A percentile compares a stretch with the other conserved stretches of the same genome.
phyloP scores from a whole-genome alignment of 1,140 invertebrate genomes.

The Trissolcus basalis region DNA sequence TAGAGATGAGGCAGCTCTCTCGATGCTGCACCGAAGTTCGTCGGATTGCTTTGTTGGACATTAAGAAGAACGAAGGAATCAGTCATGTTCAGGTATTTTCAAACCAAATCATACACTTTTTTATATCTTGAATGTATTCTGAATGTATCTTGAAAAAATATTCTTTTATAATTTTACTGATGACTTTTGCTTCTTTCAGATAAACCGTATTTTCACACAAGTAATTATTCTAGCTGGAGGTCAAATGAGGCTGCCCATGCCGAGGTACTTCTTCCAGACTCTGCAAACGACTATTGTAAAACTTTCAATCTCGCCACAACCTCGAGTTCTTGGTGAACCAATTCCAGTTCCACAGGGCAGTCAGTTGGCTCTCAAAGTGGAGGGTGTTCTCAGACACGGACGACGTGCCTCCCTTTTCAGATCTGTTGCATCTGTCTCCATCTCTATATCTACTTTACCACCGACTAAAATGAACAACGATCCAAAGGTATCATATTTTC shows the following conservation, averaged over 20 bases:
- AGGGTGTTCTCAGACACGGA: conserved; percentile 89
- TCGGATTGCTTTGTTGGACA: conserved; percentile 71
- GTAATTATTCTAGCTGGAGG: conserved; percentile 81
- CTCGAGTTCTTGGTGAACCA: conserved; percentile 84
- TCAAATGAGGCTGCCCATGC: conserved; percentile 81
- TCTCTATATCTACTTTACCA: conserved; percentile 82
- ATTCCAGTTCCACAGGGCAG: conserved; percentile 85
- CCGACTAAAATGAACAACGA: conserved; percentile 76
- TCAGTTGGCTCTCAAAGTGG: conserved; percentile 89
- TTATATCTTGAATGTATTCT: neutral
- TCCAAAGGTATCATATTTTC: conserved; percentile 68
- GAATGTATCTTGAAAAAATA: neutral
- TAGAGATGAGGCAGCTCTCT: conserved; percentile 77
- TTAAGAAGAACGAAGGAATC: conserved; percentile 68
- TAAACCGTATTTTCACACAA: conserved; percentile 56
- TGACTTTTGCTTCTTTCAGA: conserved; percentile 21
- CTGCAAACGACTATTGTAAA: conserved; percentile 88
- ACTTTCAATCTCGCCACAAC: conserved; percentile 89
- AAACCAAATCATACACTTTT: neutral
- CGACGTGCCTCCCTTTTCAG: conserved; percentile 81
- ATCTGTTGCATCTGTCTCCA: conserved; percentile 82
- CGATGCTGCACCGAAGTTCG: conserved; percentile 76
- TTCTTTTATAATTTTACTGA: neutral
- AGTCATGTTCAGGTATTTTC: conserved; percentile 74
- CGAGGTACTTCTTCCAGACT: conserved; percentile 92